Conservation (phyloP, 2,888 invertebrate genomes). For the Gandaritis pyraliata region DNA sequence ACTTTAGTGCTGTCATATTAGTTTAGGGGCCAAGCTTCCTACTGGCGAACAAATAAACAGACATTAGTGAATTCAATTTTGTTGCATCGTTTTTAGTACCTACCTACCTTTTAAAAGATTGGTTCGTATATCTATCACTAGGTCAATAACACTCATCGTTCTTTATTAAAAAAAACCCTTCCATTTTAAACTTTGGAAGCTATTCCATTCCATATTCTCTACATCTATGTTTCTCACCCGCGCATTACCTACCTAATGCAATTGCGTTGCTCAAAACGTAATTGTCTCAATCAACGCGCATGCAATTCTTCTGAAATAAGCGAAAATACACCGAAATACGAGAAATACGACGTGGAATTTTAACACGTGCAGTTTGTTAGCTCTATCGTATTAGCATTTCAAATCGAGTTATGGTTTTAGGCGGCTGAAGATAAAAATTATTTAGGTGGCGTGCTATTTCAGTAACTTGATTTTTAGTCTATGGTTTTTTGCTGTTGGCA, state of each 20-base stretch:
- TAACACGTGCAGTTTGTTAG: slow-evolving; percentile 38
- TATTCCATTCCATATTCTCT: slow-evolving; percentile 20
- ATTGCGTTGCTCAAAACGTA: slow-evolving; percentile 74
- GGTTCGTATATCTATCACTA: too few relatives aligned
- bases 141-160: too few relatives aligned
- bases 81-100: too few relatives aligned
- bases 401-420: slow-evolving; percentile 33
- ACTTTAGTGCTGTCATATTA: too few relatives aligned
- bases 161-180: too few relatives aligned
- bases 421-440: slow-evolving; percentile 19
- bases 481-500: too few relatives aligned
- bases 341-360: slow-evolving; percentile 26
- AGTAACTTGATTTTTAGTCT: background rate
- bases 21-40: too few relatives aligned
- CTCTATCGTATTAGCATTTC: slow-evolving; percentile 35
- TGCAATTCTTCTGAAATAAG: slow-evolving; percentile 58
- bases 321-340: slow-evolving; percentile 24
- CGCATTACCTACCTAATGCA: slow-evolving; percentile 78
- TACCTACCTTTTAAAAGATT: too few relatives aligned
- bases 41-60: too few relatives aligned
- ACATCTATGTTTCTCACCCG: slow-evolving; percentile 54
- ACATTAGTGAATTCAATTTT: too few relatives aligned
- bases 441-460: background rate
- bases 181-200: background rate
- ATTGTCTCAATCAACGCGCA: slow-evolving; percentile 72